Percentiles rank a stretch among this genome's conserved stretches.
phyloP scores from a whole-genome alignment of 2,113 vertebrate species.

The Glaucidium brasilianum region DNA sequence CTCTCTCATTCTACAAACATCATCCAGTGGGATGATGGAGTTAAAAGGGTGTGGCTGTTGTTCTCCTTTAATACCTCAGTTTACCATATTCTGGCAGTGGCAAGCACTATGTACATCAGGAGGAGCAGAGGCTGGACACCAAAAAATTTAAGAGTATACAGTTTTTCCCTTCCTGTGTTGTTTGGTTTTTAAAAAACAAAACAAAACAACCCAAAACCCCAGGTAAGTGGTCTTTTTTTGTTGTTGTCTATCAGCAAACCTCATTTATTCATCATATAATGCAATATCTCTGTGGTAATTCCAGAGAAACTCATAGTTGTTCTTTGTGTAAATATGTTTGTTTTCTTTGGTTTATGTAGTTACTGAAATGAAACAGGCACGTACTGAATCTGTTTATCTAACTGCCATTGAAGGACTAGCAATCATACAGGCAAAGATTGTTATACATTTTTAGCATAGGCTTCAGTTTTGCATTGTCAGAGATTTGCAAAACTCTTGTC shows the following conservation, averaged over 20 bases:
- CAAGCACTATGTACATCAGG: background rate
- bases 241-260: background rate
- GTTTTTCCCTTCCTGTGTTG: background rate
- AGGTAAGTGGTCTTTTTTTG: background rate
- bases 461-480: conserved; percentile 24
- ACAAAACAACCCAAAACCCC: background rate
- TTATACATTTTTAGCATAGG: background rate
- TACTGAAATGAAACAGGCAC: background rate
- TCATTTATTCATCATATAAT: background rate
- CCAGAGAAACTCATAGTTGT: background rate
- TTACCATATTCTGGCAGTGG: background rate
- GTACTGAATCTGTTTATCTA: background rate
- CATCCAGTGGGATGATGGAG: background rate
- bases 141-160: background rate
- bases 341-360: background rate
- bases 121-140: background rate
- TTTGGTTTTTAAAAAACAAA: background rate
- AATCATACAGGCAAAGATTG: background rate
- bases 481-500: background rate
- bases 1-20: background rate
- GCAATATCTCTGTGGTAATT: background rate
- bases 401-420: background rate
- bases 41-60: background rate
- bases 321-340: background rate
- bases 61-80: background rate